Conservation (phyloP, 2,113 vertebrate genomes). For the Ammodytes marinus region DNA sequence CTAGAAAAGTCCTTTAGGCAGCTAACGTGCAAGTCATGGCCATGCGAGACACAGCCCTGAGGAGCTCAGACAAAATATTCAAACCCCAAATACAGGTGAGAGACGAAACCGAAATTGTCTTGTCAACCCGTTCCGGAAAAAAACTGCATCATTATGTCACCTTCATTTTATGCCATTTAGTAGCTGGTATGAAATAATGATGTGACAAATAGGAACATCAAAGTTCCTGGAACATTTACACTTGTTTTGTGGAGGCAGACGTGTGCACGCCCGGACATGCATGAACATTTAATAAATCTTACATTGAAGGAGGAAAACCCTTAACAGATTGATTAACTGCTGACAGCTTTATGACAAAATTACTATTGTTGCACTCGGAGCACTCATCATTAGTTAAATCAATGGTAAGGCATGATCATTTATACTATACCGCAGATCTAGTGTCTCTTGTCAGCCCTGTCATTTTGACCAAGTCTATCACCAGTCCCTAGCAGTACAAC, state of each 20-base stretch:
- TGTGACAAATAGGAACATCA: constrained; percentile 82
- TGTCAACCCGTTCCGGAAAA: constrained; percentile 44
- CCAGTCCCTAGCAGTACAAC: constrained; percentile 63
- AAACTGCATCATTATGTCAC: constrained; percentile 62
- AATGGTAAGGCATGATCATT: constrained; percentile 84
- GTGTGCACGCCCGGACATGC: constrained; percentile 85
- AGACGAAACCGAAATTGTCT: constrained; percentile 61
- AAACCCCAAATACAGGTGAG: constrained; percentile 41
- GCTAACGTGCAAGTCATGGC: constrained; percentile 78
- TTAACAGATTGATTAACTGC: constrained; percentile 90
- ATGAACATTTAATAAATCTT: constrained; percentile 91
- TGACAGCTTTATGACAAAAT: constrained; percentile 90
- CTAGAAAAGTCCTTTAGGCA: constrained; percentile 80
- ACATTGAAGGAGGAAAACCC: constrained; percentile 86
- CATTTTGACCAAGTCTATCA: constrained; percentile 81
- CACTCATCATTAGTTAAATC: constrained; percentile 88
- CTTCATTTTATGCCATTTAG: constrained; percentile 45
- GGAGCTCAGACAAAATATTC: constrained; percentile 77
- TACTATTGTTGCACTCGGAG: constrained; percentile 86
- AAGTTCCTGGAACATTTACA: constrained; percentile 74
- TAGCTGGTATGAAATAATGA: constrained; percentile 78
- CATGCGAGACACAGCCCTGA: constrained; percentile 74
- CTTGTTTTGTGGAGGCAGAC: constrained; percentile 83
- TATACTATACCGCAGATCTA: constrained; percentile 74
- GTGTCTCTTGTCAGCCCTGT: constrained; percentile 72